These are phyloP conservation scores for Ceratoteleas bidentatus DNA, from an alignment of 1,140 invertebrate species.

Conservation along the genomic window DNA sequence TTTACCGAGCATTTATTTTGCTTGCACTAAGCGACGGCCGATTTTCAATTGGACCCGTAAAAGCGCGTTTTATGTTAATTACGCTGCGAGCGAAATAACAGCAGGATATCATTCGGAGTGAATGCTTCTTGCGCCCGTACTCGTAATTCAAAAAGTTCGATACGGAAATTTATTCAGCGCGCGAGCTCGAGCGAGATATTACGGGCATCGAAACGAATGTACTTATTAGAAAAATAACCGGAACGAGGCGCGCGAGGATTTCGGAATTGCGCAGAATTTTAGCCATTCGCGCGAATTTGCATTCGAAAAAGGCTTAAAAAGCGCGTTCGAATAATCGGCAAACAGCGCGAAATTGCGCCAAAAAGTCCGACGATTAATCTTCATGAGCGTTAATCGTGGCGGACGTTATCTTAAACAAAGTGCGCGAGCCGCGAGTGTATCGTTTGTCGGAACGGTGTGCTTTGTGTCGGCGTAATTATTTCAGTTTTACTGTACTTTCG, in stretches of 20 bases:
- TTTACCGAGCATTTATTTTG: no score
- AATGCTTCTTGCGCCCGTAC: not conserved
- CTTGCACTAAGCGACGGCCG: no score
- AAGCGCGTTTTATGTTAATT: conserved; percentile 1
- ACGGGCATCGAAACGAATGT: not conserved
- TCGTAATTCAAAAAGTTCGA: conserved; percentile 8
- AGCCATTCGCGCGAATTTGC: not conserved
- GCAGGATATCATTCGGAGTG: not conserved
- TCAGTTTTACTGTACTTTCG: no score
- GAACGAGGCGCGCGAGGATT: not conserved
- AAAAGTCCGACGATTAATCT: not conserved
- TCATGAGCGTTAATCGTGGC: no score
- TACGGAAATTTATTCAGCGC: not conserved
- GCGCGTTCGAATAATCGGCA: not conserved
- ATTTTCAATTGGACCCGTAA: not conserved
- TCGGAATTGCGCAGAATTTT: no score
- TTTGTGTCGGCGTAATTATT: no score
- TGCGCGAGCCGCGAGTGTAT: no score
- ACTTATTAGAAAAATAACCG: conserved; percentile 13
- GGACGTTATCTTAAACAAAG: no score
- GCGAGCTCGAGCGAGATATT: not conserved
- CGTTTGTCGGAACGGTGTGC: no score
- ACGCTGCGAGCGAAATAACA: not conserved
- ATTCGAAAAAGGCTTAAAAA: not conserved
- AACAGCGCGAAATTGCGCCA: not conserved